Evolutionary conservation across 2,888 invertebrate genomes (phyloP), one percentile per base, ranked within the genome.

Genomic region (Anodontia alba): DNA sequence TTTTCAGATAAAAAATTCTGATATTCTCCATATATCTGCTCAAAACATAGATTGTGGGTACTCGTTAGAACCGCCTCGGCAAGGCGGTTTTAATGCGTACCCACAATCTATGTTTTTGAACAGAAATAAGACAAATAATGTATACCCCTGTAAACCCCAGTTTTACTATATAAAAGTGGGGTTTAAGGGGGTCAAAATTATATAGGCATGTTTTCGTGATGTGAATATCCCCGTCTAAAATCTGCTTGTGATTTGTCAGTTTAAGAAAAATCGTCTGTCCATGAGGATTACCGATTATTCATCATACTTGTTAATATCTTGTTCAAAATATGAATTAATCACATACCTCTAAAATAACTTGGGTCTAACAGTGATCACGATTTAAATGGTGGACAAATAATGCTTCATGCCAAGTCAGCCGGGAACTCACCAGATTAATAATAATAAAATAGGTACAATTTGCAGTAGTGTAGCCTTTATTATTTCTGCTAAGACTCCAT

Each of bases 221-320:
- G n/a, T n/a, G n/a, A n/a, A n/a, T n/a, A n/a, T n/a, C 5, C 46
- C 69, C n/a, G 7, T 20, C 46, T 33, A n/a, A 43, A 69, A 69
- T 2, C 42, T 5, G 69, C 23, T 17, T 69, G 69, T 12, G 69
- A 17, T 20, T 43, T 46, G 46, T 69, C 31, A 8, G 46, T 69
- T 69, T 29, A 29, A 7, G 26, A 1, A 20, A 26, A 43, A 29
- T 43, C 26, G 1, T 69, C 42, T 26, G 69, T 23, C 43, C 43
- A 23, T 23, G 20, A n/a, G 1, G 15, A 33, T 43, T 43, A 29
- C 29, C 57, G 23, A 8, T 3, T 57, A 57, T 23, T 23, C 57
- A 43, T 69, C 69, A 43, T 69, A 1, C 69, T 46, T 26, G 69
- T 29, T 23, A 43, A 43, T 43, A 69, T 69, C 2, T 69, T 42